Evolutionary conservation across 2,797 vertebrate genomes (phyloP), one percentile per base, ranked within the genome.

Genomic region (Gobionotothen gibberifrons): DNA sequence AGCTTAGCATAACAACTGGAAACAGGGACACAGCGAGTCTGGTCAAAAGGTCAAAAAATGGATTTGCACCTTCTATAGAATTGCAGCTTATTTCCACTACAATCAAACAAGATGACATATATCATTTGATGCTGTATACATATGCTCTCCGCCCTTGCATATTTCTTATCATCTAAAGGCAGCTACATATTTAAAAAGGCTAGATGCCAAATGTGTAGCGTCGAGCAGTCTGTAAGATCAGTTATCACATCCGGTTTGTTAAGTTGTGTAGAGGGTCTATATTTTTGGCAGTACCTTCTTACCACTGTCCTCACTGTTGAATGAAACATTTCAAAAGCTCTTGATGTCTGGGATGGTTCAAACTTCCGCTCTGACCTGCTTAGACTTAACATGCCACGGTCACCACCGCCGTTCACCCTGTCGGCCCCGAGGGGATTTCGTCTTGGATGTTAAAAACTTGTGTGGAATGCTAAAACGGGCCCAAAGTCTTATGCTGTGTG

Each of bases 351-450:
- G 32, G 32, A 36, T 36, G 19, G 5, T 40, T 49, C 12, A 16
- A 26, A 44, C 26, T 6, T 61, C 57, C 10, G 16, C 55, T 17
- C 48, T 15, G 53, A 49, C 53, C 70, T 10, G 48, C 59, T 55
- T 21, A 19, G 52, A 58, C 42, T 67, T 36, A 36, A 58, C 58
- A 39, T 39, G 26, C 58, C 1, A 14, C 12, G 17, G 17, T 47
- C 58, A 29, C 17, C 58, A 29, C 17, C 58, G 16, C 22, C 5
- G 9, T 19, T 60, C 55, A 29, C 55, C 46, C 5, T 3, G 44
- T 56, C 19, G 42, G 56, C 39, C 57, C 52, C 14, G 63, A 68
- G 15, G 49, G 48, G 71, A 69, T 65, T 69, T 74, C 1, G 2
- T 59, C 54, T 53, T 0, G 9, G 69, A 49, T 51, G 19, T 54